phyloP scores from a whole-genome alignment of 2,888 invertebrate species.

The Limenitis camilla region DNA sequence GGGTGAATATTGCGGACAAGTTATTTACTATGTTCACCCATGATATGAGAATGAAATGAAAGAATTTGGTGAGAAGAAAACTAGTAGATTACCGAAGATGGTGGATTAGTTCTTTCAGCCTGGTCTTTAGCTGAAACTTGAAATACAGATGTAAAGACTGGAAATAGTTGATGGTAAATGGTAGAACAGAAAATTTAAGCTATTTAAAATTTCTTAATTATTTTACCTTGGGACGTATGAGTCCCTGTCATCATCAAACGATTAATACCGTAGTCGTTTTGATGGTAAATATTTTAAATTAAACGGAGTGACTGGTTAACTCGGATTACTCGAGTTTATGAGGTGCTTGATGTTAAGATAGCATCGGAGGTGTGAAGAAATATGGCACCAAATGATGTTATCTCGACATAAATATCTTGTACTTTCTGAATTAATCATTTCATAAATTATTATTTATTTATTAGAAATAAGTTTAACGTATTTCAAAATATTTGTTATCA shows the following conservation, averaged over 20 bases:
- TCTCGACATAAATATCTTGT: slow-evolving; percentile 5
- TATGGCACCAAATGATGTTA: slow-evolving; percentile 1
- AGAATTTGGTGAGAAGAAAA: too few species aligned
- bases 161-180: too few species aligned
- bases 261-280: slow-evolving; percentile 28
- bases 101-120: too few species aligned
- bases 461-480: not conserved
- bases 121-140: too few species aligned
- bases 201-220: too few species aligned
- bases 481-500: not conserved
- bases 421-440: slow-evolving; percentile 1
- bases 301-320: slow-evolving; percentile 43
- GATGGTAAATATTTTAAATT: slow-evolving; percentile 43
- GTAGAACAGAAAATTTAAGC: too few species aligned
- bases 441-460: not conserved
- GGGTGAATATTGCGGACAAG: too few species aligned
- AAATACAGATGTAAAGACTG: too few species aligned
- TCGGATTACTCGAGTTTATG: slow-evolving; percentile 38
- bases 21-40: too few species aligned
- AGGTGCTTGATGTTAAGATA: slow-evolving; percentile 32
- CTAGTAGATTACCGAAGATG: too few species aligned
- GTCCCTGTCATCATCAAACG: slow-evolving; percentile 5
- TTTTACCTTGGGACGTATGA: not conserved
- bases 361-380: slow-evolving; percentile 8
- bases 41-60: too few species aligned